Evolutionary conservation across 2,797 vertebrate genomes (phyloP), one percentile per base, ranked within the genome.

Genomic region (Mallotus villosus): DNA sequence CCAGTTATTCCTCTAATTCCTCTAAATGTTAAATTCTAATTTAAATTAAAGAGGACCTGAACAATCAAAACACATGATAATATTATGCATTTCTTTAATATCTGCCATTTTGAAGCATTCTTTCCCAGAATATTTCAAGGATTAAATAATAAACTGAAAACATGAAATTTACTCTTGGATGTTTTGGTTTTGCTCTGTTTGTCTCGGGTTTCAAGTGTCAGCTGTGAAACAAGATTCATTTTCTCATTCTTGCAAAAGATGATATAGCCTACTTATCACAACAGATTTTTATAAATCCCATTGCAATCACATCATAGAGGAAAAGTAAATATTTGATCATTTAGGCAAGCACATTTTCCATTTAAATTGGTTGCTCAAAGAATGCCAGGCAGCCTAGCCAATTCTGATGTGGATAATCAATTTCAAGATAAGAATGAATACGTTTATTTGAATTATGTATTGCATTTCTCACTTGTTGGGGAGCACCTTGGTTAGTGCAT

Each of bases 141-240:
- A 72, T 76, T 75, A 72, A 61, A 22, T 68, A 61, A 68, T 65
- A 68, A 34, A 68, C 63, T 58, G 67, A 57, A 73, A 67, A 68
- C 32, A 41, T n/a, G 58, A 2, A n/a, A 71, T 68, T 72, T 17
- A 57, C 77, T 73, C 24, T 49, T 32, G 63, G 64, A 82, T 77
- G 60, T 68, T 77, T 69, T 82, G 73, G 22, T n/a, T 57, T 75
- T 59, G 61, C 21, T 68, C 32, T 59, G 22, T 32, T 41, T 62
- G 41, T 58, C 57, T 59, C 9, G 46, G 14, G n/a, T 70, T 78
- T 77, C 62, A 64, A 69, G 63, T 57, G 63, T 72, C 68, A 72
- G 41, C 74, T 72, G 63, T 74, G 66, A 71, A 74, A 76, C 70
- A 69, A 6, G 1, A 79, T 70, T 77, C 17, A 4, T 53, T 73